Evolutionary conservation across 2,888 invertebrate genomes (phyloP).

Genomic region (Hydraecia micacea): DNA sequence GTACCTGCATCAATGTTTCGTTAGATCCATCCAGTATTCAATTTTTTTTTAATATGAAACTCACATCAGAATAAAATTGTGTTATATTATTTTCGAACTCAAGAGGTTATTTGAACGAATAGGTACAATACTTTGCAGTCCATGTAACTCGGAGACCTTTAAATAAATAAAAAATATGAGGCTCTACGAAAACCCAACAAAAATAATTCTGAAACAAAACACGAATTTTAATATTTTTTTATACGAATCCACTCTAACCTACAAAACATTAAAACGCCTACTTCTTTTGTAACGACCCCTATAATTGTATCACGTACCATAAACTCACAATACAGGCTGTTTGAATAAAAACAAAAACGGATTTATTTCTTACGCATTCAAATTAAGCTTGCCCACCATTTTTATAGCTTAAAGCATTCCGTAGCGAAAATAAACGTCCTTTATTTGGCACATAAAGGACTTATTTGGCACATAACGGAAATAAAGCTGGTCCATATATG

Average conservation of each 20-base stretch:
- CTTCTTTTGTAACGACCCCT: conserved; percentile 49
- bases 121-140: not conserved
- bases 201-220: conserved; percentile 17
- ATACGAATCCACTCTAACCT: not conserved
- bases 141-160: no score
- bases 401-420: conserved; percentile 66
- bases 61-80: not conserved
- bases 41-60: not conserved
- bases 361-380: conserved; percentile 67
- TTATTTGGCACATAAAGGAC: conserved; percentile 59
- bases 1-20: not conserved
- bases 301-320: conserved; percentile 53
- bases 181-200: not conserved
- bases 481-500: conserved; percentile 53
- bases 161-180: no score
- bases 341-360: conserved; percentile 59
- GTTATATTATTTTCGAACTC: not conserved
- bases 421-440: conserved; percentile 59
- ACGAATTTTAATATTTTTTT: conserved; percentile 13
- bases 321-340: conserved; percentile 46
- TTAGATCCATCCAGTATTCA: not conserved
- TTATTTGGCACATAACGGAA: conserved; percentile 58
- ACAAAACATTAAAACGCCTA: conserved; percentile 37
- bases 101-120: not conserved
- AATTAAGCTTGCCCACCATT: conserved; percentile 62